Percentiles rank a stretch among this genome's conserved stretches.
These are phyloP conservation scores for Aphelenchoides avenae DNA, from an alignment of 1,140 invertebrate species.

Conservation along the genomic window DNA sequence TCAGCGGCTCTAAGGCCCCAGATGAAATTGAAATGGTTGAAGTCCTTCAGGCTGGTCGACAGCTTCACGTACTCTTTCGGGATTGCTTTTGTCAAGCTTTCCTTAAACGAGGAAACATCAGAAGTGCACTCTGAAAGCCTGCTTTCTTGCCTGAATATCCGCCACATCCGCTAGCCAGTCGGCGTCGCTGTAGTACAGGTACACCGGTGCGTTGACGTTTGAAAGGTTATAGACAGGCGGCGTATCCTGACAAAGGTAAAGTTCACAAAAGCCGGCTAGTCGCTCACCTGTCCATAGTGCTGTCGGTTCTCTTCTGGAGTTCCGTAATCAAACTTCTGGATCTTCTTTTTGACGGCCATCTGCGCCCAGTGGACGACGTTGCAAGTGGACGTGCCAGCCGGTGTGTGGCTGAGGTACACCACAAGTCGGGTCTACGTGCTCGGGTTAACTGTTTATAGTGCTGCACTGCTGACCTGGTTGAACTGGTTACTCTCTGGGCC, in stretches of 20 bases:
- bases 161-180: slow-evolving; percentile 50
- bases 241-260: slow-evolving; percentile 22
- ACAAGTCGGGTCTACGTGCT: slow-evolving; percentile 21
- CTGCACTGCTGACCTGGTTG: slow-evolving; percentile 20
- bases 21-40: slow-evolving; percentile 54
- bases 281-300: slow-evolving; percentile 37
- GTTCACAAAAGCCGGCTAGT: no score
- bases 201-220: slow-evolving; percentile 35
- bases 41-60: slow-evolving; percentile 28
- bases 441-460: not conserved
- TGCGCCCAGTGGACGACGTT: slow-evolving; percentile 43
- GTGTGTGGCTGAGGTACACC: slow-evolving; percentile 36
- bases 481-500: slow-evolving; percentile 38
- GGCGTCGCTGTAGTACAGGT: slow-evolving; percentile 48
- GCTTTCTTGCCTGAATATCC: slow-evolving; percentile 32
- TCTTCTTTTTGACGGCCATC: slow-evolving; percentile 21
- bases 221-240: slow-evolving; percentile 51
- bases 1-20: slow-evolving; percentile 41
- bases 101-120: slow-evolving; percentile 24
- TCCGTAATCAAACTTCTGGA: slow-evolving; percentile 46
- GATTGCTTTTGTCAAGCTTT: slow-evolving; percentile 26
- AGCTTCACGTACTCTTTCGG: slow-evolving; percentile 33
- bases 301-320: slow-evolving; percentile 14
- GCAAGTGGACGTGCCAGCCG: slow-evolving; percentile 41
- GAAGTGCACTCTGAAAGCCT: slow-evolving; percentile 2